Evolutionary conservation across 2,888 invertebrate species (phyloP).

Genomic region (Ormia ochracea): DNA sequence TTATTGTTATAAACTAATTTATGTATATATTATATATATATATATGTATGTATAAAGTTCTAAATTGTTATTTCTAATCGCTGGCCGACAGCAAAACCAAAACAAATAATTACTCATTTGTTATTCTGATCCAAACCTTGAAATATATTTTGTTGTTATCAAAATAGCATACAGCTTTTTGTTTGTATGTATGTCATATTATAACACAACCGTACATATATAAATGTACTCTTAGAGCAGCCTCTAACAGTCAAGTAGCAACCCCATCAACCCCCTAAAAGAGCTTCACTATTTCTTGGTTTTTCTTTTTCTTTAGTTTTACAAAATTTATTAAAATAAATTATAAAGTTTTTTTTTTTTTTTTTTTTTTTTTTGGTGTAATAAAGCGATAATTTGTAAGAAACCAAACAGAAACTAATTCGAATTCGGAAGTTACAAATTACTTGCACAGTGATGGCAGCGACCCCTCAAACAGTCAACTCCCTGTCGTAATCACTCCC

Average conservation of each 20-base stretch:
- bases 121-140: constrained; percentile 6
- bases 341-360: constrained; percentile 8
- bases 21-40: too few relatives aligned
- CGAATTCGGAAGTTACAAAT: constrained; percentile 57
- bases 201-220: neutral
- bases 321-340: neutral
- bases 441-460: neutral
- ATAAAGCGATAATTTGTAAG: constrained; percentile 52
- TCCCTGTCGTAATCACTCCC: neutral
- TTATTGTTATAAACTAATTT: neutral
- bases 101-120: constrained; percentile 11
- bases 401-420: constrained; percentile 40
- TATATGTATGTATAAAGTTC: too few relatives aligned
- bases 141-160: constrained; percentile 13
- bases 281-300: neutral
- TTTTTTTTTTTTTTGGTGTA: too few relatives aligned
- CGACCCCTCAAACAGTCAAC: neutral
- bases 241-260: neutral
- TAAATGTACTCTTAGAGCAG: neutral
- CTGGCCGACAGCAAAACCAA: neutral
- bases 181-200: neutral
- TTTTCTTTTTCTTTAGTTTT: neutral
- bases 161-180: constrained; percentile 9
- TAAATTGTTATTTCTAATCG: constrained; percentile 15
- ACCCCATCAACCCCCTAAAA: neutral